Base-by-base conservation (phyloP, 2,797 vertebrate species). In the Mycteria americana region DNA sequence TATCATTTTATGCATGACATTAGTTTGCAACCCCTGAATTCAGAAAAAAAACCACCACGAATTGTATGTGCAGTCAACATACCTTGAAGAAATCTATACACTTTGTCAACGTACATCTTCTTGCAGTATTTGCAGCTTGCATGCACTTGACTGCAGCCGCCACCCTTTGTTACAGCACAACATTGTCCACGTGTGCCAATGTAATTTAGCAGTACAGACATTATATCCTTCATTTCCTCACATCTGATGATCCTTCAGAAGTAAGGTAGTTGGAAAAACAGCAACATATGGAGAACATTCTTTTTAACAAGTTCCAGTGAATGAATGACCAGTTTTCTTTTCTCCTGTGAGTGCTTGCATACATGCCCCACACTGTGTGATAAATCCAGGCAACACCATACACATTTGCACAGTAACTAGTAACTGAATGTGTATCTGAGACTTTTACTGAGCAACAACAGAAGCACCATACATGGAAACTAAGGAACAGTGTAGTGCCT, bases 331-430 rank as follows among this genome's bases (percentile, higher is more conserved):
- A 12, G 37, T 18, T 70, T 65, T 50, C 33, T 39, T 80, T 46
- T 68, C 65, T 56, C 51, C 39, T 33, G 23, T 13, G 35, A 23
- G 33, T 28, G 43, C 63, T 63, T 53, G 50, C 22, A 31, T 9
- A 45, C 19, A 2, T 8, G 22, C 8, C 9, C 54, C 31, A 41
- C 1, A 0, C 27, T 10, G 30, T 0, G 3, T 18, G 33, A 65
- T 27, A 63, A 72, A 78, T 25, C n/a, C 78, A 89, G 51, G 85
- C 68, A 93, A 53, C 51, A 35, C 18, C 53, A 22, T 3, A 17
- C 56, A 64, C 13, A 2, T 31, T 25, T 41, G 30, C 13, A n/a
- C 7, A 30, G 45, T 25, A 81, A 59, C 51, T 37, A 31, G 45
- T 25, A 81, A 59, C 51, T 37, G 30, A 39, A 22, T 13, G 31